A percentile compares a stretch with the other conserved stretches of the same genome.
These are phyloP conservation scores for Tachina fera DNA, from an alignment of 2,888 invertebrate genomes.

Conservation along the genomic window DNA sequence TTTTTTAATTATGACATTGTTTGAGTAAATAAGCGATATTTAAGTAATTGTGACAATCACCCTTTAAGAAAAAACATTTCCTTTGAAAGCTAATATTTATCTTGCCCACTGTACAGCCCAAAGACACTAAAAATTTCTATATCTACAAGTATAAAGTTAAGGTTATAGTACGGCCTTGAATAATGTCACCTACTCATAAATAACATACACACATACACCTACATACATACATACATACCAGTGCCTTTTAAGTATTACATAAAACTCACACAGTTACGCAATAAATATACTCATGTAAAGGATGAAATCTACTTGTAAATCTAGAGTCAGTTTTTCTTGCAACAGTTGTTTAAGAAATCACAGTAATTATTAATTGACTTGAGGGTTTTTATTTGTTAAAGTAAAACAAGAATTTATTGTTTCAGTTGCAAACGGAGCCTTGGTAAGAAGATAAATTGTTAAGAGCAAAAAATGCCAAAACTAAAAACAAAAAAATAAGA, in stretches of 20 bases:
- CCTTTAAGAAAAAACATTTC: not conserved
- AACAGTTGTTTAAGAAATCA: conserved; percentile 55
- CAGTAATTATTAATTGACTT: conserved; percentile 70
- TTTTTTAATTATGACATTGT: no score
- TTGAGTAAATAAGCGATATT: no score
- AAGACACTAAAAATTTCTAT: not conserved
- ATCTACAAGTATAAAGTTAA: conserved; percentile 37
- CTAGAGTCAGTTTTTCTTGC: conserved; percentile 23
- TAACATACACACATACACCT: not conserved
- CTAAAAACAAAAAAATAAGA: not conserved
- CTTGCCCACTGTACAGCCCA: not conserved
- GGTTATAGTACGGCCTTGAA: conserved; percentile 61
- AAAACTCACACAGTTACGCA: not conserved
- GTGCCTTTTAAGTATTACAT: not conserved
- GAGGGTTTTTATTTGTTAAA: conserved; percentile 55
- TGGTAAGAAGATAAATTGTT: conserved; percentile 64
- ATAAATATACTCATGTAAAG: not conserved
- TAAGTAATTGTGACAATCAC: no score
- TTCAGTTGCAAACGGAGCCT: conserved; percentile 46
- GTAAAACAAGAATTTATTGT: conserved; percentile 63
- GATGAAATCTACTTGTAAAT: conserved; percentile 19
- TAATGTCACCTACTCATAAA: conserved; percentile 61
- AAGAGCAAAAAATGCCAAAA: conserved; percentile 45
- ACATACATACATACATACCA: not conserved
- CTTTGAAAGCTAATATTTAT: not conserved